Evolutionary conservation across 92 coral and sea anemone species (phyloP), one percentile per base, ranked within the genome.

Genomic region (Bergia sp.): DNA sequence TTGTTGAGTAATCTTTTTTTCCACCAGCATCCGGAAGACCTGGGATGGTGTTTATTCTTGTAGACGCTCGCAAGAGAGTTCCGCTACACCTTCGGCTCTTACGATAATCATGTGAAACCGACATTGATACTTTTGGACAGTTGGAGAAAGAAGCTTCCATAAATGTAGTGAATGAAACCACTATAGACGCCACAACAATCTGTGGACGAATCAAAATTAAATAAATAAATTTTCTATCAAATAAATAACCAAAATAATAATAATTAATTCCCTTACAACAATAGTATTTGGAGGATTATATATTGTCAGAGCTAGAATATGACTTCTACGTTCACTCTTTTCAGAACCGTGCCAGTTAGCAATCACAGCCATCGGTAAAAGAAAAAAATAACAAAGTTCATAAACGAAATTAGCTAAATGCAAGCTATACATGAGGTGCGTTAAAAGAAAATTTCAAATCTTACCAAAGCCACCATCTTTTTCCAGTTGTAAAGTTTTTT

Each of bases 51-150:
- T 65, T 82, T 12, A 64, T 82, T 7, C 0, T 40, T 9, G 76
- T 21, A 37, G 86, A 82, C n/a, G 41, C 86, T 18, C 86, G 86
- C 86, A 82, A 82, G 75, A 82, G 86, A 16, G 57, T 82, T 43
- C 86, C 73, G 38, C 50, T 82, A 3, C 86, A 82, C 3, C n/a
- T 20, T 21, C 75, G 76, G 73, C 37, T 65, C 55, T 65, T 82
- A 29, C 58, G 61, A 44, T 64, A 82, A 40, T 82, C 86, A 15
- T 47, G 74, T 9, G 86, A 82, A 16, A 64, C 75, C 8, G 76
- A 73, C 0, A 65, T 43, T 0, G 39, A 40, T 55, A 82, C 86
- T n/a, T 82, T 82, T 20, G 86, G 57, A n/a, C 86, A 82, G 43
- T 7, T 38, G 20, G 76, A 65, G 20, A 40, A 64, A 13, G 75